Evolutionary conservation across 2,797 vertebrate species (phyloP), one percentile per base, ranked within the genome.

Genomic region (Tokudaia tokunoshimensis): DNA sequence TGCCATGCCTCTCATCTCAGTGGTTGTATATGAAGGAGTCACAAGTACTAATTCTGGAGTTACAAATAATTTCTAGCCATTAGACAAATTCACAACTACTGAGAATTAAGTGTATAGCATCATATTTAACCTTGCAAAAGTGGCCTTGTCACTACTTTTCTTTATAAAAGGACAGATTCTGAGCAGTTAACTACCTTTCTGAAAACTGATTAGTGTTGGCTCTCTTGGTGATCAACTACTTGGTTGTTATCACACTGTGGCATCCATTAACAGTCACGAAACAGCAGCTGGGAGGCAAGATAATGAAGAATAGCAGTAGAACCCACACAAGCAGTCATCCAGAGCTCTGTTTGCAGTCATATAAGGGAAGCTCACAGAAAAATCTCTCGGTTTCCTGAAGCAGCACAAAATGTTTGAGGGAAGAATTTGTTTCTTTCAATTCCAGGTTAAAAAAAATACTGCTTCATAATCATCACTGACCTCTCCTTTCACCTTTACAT

Each of bases 11-110:
- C 65, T 74, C 47, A 61, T 78, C 34, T 57, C 24, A 92, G 67
- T 47, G 82, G 72, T 65, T 78, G 22, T 61, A 29, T 47, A 5
- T 19, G 14, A 67, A 94, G 88, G 57, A 87, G 55, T 95, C 19
- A 14, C 11, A 82, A 78, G 37, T n/a, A 37, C 80, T 88, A 75
- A 79, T 78, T 85, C 59, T 82, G 19, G 41, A 29, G 24, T 83
- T 92, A 81, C 79, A 81, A 84, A 88, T 72, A 78, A 31, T 63
- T 84, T 78, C 92, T 75, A 72, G 34, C 52, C 87, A 94, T 44
- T 22, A 86, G 67, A 26, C 1, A 6, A 82, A 92, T 84, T 14
- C 6, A 20, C 2, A 3, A 75, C 34, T 63, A 95, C n/a, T 72
- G 72, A 95, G n/a, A 52, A 65, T 52, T 34, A 8, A 83, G 24